Evolutionary conservation across 2,797 vertebrate species (phyloP).

Genomic region (Triplophysa yarkandensis): DNA sequence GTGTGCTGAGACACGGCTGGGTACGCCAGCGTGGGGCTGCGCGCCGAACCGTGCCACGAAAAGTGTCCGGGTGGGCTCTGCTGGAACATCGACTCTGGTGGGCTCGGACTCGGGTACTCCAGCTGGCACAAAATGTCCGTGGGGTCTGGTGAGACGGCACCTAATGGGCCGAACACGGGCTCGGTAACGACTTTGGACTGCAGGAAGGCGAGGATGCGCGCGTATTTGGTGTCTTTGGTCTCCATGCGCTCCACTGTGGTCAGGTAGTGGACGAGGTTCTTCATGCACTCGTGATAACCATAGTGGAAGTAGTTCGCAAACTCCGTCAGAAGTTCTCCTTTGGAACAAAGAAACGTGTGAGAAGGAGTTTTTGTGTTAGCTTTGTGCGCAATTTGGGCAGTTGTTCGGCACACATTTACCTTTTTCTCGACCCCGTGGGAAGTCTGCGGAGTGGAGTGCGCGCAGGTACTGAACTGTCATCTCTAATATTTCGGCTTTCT

Average conservation of each 20-base stretch:
- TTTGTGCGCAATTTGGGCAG: no score
- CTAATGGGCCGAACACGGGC: slow-evolving; percentile 81
- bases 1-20: slow-evolving; percentile 81
- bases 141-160: slow-evolving; percentile 76
- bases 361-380: not conserved
- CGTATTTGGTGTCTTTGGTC: slow-evolving; percentile 97
- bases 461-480: slow-evolving; percentile 98
- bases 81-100: slow-evolving; percentile 80
- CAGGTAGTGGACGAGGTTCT: slow-evolving; percentile 96
- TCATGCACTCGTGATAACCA: slow-evolving; percentile 98
- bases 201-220: slow-evolving; percentile 94
- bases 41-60: slow-evolving; percentile 83
- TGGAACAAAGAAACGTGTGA: not conserved
- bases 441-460: slow-evolving; percentile 92
- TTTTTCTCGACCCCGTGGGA: slow-evolving; percentile 93
- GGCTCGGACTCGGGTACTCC: slow-evolving; percentile 82
- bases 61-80: slow-evolving; percentile 81
- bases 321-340: slow-evolving; percentile 90
- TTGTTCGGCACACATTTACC: no score
- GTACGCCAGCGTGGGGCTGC: slow-evolving; percentile 83
- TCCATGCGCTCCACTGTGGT: slow-evolving; percentile 95
- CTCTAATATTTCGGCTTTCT: slow-evolving; percentile 97
- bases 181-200: slow-evolving; percentile 91
- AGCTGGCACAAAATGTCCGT: slow-evolving; percentile 84
- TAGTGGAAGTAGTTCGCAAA: slow-evolving; percentile 99